Conservation (phyloP, 1,140 invertebrate genomes). For the Diprion similis region DNA sequence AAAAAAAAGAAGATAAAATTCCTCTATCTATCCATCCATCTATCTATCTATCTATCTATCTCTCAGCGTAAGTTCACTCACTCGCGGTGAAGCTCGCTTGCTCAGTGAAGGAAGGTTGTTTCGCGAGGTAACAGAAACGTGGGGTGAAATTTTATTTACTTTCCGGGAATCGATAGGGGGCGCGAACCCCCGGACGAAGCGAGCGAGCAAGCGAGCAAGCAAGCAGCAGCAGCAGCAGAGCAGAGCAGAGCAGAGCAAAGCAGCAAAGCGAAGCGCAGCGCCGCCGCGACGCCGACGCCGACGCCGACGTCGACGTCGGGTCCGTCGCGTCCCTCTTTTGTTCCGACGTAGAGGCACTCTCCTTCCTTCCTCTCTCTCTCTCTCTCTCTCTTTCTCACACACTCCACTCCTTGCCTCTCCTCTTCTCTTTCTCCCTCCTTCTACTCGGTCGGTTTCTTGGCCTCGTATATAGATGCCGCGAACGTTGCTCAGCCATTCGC, state of each 20-base stretch:
- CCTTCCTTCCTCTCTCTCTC: not conserved
- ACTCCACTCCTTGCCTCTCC: conserved; percentile 12
- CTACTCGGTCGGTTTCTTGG: not conserved
- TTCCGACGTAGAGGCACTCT: not conserved
- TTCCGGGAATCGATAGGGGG: conserved; percentile 53
- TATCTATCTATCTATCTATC: too few relatives aligned
- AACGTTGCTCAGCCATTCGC: too few relatives aligned
- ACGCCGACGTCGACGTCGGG: not conserved
- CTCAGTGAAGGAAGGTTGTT: too few relatives aligned
- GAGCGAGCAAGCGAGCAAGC: not conserved
- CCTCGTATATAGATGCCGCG: not conserved
- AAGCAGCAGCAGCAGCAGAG: too few relatives aligned
- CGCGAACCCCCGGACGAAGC: conserved; percentile 15
- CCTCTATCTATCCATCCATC: too few relatives aligned
- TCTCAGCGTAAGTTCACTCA: too few relatives aligned
- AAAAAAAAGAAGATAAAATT: too few relatives aligned
- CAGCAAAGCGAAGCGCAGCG: too few relatives aligned
- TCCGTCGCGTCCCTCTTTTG: not conserved
- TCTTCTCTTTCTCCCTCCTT: conserved; percentile 6
- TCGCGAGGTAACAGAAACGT: conserved; percentile 23
- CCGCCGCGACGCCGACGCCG: too few relatives aligned
- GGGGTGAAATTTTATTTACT: conserved; percentile 53
- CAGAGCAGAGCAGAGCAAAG: too few relatives aligned
- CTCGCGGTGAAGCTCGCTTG: too few relatives aligned
- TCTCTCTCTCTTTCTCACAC: not conserved